Base-by-base conservation (phyloP, 2,888 invertebrate species). In the Dorcus parallelipipedus region DNA sequence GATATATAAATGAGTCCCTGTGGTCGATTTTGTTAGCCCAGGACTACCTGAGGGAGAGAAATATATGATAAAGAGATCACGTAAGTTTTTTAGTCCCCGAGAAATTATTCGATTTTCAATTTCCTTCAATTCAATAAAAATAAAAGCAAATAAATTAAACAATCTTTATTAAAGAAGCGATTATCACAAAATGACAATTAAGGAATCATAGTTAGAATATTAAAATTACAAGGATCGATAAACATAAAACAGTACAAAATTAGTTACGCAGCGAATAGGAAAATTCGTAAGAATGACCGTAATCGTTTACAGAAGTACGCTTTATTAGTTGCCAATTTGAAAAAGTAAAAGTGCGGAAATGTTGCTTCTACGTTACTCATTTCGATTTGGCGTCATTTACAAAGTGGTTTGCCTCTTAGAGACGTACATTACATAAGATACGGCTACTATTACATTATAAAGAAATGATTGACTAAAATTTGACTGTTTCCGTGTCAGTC, bases 151-250 rank as follows among this genome's bases (percentile, higher is more conserved):
- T 52, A 59, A 59, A 77, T 76, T 76, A 77, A 78, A 77, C 74
- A 77, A 76, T 73, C 69, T 77, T 78, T 78, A 78, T 78, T 77
- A 75, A 76, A 75, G 77, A 78, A 79, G 78, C 78, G 76, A 78
- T 78, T 79, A 79, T 79, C 79, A 79, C 79, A 79, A 77, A 76
- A 76, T 78, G 78, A 78, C 79, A 78, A 76, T 77, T 76, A 69
- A 63, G 64, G 62, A 55, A 57, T 58, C 51, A 73, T 71, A 72
- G 73, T 75, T 74, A 74, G 72, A 72, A 69, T 63, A 69, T 73
- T 69, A 69, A 72, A 67, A 72, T 64, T 68, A 66, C 63, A 70
- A 65, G 68, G 53, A 67, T 65, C 64, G 64, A 66, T 63, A 65
- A 68, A 67, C 60, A 64, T 66, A 67, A 69, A 33, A 72, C 70